phyloP scores from a whole-genome alignment of 2,888 invertebrate genomes.

The Pseudococcus jackbeardsleyi region DNA sequence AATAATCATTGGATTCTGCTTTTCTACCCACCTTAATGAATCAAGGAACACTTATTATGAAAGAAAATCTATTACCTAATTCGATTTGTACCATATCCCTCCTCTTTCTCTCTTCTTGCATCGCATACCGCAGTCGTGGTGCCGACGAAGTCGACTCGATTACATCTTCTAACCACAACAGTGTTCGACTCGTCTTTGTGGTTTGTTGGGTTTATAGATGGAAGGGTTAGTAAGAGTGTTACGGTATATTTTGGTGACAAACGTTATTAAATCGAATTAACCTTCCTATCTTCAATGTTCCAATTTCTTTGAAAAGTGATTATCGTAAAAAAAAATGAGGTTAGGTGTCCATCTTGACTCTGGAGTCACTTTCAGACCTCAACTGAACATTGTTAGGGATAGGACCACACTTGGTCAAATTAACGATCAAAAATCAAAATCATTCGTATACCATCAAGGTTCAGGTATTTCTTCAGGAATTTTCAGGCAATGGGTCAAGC shows the following conservation, averaged over 20 bases:
- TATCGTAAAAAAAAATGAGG: background rate
- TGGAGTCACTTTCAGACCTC: too few relatives aligned
- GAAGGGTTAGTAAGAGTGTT: background rate
- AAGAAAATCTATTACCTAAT: background rate
- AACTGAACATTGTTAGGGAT: too few relatives aligned
- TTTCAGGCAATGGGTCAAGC: too few relatives aligned
- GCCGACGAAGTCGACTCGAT: constrained; percentile 24
- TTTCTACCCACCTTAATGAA: too few relatives aligned
- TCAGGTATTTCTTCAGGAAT: too few relatives aligned
- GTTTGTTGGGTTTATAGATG: constrained; percentile 16
- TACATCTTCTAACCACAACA: constrained; percentile 22
- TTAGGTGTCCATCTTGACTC: too few relatives aligned
- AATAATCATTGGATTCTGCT: too few relatives aligned
- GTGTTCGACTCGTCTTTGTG: constrained; percentile 38
- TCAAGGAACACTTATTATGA: too few relatives aligned
- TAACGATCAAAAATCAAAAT: too few relatives aligned
- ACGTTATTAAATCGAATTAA: constrained; percentile 23
- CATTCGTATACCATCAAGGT: too few relatives aligned
- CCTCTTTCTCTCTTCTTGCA: background rate
- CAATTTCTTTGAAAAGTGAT: background rate
- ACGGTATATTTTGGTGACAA: constrained; percentile 7
- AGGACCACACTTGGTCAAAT: too few relatives aligned
- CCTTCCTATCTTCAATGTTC: background rate
- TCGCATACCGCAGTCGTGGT: background rate
- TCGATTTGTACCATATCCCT: background rate